Evolutionary conservation across 2,113 vertebrate species (phyloP), one percentile per base, ranked within the genome.

Genomic region (Rattus norvegicus): DNA sequence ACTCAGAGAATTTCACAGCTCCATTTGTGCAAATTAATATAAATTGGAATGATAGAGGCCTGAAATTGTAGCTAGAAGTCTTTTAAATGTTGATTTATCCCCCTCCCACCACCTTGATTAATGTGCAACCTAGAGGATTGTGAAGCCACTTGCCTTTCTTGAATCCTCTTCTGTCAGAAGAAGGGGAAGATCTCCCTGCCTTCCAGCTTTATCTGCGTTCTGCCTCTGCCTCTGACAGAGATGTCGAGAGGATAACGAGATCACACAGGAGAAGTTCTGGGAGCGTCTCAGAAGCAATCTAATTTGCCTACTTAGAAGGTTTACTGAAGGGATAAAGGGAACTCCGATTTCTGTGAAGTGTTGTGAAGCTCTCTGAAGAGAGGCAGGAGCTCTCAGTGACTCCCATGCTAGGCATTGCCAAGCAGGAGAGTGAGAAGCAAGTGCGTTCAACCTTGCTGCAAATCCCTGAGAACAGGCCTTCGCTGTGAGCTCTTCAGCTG

Each of bases 251-350:
- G 88, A 96, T 75, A 76, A 88, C 93, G 88, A 0, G 7, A 39
- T 91, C 93, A 33, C 36, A 36, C 5, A 0, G 3, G 61, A 5
- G 43, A 52, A 91, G 73, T 52, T 93, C 90, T 33, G 22, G 61
- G 67, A 28, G n/a, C 83, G 26, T 63, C 94, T 93, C 79, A 84
- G 73, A 77, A 96, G 92, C 85, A 8, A 88, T 39, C 90, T 94
- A 75, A 93, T 94, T 96, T 92, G 92, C 88, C 88, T 96, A 26
- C 92, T 96, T 94, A 73, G 95, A 79, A 94, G 90, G 88, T 84
- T 95, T 95, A 33, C 70, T 33, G 73, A 19, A 54, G 67, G 80
- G 79, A 91, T 95, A 56, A 97, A 95, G 96, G 79, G 22, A 93
- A 36, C 72, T 77, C 67, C 3, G 3, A 14, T 30, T 77, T 77